phyloP scores from a whole-genome alignment of 2,113 vertebrate genomes.

The Anguilla rostrata region DNA sequence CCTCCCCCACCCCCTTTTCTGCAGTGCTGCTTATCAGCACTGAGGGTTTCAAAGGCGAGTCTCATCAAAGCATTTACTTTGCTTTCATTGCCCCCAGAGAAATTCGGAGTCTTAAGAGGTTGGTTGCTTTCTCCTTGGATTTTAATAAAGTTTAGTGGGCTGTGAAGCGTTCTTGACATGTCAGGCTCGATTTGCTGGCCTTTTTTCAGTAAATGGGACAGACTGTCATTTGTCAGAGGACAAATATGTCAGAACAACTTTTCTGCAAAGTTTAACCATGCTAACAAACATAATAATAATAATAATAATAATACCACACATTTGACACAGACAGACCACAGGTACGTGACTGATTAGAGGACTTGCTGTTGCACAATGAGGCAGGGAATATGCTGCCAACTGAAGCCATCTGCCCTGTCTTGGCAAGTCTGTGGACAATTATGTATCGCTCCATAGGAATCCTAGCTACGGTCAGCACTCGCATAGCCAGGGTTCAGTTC shows the following conservation, averaged over 20 bases:
- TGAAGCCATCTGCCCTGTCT: too few relatives aligned
- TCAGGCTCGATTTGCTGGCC: not conserved
- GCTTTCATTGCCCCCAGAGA: conserved; percentile 13
- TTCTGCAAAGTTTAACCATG: not conserved
- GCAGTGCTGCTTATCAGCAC: not conserved
- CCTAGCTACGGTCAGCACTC: too few relatives aligned
- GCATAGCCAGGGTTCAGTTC: too few relatives aligned
- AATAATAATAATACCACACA: too few relatives aligned
- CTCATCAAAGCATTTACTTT: conserved; percentile 19
- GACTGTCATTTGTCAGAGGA: not conserved
- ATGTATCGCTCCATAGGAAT: too few relatives aligned
- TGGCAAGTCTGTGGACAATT: too few relatives aligned
- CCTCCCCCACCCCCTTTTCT: not conserved
- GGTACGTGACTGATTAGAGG: too few relatives aligned
- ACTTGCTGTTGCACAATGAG: too few relatives aligned
- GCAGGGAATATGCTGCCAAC: too few relatives aligned
- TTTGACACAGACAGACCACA: too few relatives aligned
- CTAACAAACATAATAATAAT: too few relatives aligned
- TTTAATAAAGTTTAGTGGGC: not conserved
- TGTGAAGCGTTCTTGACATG: not conserved
- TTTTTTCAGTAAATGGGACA: not conserved
- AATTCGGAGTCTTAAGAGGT: not conserved
- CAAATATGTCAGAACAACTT: not conserved
- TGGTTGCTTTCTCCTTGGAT: not conserved
- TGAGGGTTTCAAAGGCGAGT: conserved; percentile 14